A percentile compares a stretch with the other conserved stretches of the same genome.
phyloP scores from a whole-genome alignment of 2,888 invertebrate species.

The Pristionchus japonicus region DNA sequence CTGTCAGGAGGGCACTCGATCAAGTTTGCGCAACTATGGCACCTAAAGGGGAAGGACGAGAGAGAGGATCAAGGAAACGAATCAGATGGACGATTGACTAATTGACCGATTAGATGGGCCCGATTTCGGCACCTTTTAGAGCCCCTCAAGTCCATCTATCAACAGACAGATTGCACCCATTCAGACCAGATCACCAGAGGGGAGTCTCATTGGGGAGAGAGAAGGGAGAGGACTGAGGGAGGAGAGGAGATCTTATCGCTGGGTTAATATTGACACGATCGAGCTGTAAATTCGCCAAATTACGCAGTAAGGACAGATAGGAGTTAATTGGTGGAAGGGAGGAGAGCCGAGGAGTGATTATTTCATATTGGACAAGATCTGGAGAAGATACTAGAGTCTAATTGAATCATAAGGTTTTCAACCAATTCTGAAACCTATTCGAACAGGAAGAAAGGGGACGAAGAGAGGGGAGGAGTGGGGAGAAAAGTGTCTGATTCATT shows the following conservation, averaged over 20 bases:
- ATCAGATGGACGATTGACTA: background rate
- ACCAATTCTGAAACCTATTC: background rate
- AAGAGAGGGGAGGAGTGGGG: background rate
- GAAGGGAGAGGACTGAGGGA: background rate
- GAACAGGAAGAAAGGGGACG: background rate
- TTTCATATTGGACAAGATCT: background rate
- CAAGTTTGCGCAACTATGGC: slow-evolving; percentile 31
- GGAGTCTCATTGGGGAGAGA: background rate
- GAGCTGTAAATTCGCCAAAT: slow-evolving; percentile 16
- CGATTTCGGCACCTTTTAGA: slow-evolving; percentile 35
- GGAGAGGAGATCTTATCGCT: slow-evolving; percentile 32
- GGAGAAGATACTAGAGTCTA: background rate
- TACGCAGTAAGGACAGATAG: background rate
- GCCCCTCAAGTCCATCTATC: slow-evolving; percentile 1
- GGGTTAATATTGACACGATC: slow-evolving; percentile 19
- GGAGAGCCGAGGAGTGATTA: background rate
- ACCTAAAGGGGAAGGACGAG: background rate
- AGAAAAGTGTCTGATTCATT: slow-evolving; percentile 31
- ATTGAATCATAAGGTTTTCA: background rate
- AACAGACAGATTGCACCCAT: slow-evolving; percentile 13
- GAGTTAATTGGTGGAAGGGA: slow-evolving; percentile 2
- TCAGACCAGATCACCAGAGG: background rate
- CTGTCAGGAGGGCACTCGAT: slow-evolving; percentile 27
- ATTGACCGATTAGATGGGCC: background rate
- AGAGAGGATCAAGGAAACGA: background rate